Evolutionary conservation across 2,113 vertebrate species (phyloP), one percentile per base, ranked within the genome.

Genomic region (Butastur rufipennis): DNA sequence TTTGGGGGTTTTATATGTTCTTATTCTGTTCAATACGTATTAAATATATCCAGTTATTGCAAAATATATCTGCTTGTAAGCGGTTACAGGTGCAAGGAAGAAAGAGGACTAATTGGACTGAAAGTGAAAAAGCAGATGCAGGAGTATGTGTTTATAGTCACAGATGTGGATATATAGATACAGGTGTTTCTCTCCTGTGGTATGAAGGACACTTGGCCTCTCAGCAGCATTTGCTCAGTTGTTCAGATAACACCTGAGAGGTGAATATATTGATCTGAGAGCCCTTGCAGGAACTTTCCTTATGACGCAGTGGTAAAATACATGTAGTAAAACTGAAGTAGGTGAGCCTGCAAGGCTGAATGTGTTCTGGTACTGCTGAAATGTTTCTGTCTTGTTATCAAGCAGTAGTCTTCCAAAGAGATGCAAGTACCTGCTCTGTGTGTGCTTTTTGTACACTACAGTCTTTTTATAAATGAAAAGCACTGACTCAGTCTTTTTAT

Each of bases 71-170:
- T 86, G 58, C 43, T 50, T 59, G 29, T 25, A 43, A 66, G 42
- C 38, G 9, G 36, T 10, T 78, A 53, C 11, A 47, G 15, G 21
- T 34, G 42, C 21, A 59, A 58, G 73, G 42, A 50, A 68, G 14
- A 38, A 21, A 61, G n/a, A 88, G 11, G 21, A 20, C 4, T 59
- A 26, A 31, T 9, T 2, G 6, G 22, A 20, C 2, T 47, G 72
- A 25, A 70, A 81, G 26, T 31, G 29, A 38, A 43, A 70, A 53
- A 40, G 42, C 22, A 16, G 6, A 13, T 0, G 0, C 5, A 5
- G 2, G 18, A 40, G 3, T 23, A 52, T 5, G 10, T 1, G 0
- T 27, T 58, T 80, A 13, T 25, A 61, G 23, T n/a, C 56, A 21
- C 2, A 0, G 20, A 27, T 16, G 7, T 40, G 42, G 25, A 9